phyloP scores from a whole-genome alignment of 2,888 invertebrate genomes.

The Uloborus plumipes region DNA sequence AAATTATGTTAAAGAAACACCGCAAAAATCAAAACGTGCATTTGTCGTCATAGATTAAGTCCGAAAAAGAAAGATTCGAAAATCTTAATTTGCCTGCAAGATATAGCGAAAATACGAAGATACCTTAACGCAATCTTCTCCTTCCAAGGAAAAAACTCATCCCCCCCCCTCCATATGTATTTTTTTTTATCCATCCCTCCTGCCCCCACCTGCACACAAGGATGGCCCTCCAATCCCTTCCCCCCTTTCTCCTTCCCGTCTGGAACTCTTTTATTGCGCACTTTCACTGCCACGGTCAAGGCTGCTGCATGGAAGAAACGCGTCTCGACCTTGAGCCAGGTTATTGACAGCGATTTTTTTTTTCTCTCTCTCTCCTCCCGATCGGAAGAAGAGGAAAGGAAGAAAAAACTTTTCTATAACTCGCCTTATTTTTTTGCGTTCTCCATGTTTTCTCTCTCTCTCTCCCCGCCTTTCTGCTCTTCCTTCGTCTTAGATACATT shows the following conservation, averaged over 20 bases:
- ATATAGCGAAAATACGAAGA: no score
- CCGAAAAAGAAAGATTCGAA: no score
- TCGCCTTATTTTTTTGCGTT: background rate
- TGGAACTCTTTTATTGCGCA: slow-evolving; percentile 45
- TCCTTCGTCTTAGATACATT: slow-evolving; percentile 1
- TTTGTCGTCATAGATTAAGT: no score
- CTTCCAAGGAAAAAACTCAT: no score
- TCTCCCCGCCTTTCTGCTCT: background rate
- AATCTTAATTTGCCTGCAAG: no score
- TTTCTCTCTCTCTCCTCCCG: slow-evolving; percentile 2
- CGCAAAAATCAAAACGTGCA: no score
- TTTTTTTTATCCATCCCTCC: background rate
- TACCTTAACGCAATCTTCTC: no score
- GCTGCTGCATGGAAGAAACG: slow-evolving; percentile 35
- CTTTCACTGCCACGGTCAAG: slow-evolving; percentile 64
- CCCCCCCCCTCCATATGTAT: no score
- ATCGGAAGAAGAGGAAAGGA: slow-evolving; percentile 4
- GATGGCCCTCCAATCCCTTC: background rate
- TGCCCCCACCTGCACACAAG: slow-evolving; percentile 37
- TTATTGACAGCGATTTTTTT: slow-evolving; percentile 55
- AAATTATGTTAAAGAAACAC: no score
- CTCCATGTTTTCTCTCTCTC: background rate
- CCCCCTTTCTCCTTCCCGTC: slow-evolving; percentile 22
- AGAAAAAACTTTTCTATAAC: background rate
- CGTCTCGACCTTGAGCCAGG: slow-evolving; percentile 51